Conservation (phyloP, 2,113 vertebrate species). For the Daboia siamensis region DNA sequence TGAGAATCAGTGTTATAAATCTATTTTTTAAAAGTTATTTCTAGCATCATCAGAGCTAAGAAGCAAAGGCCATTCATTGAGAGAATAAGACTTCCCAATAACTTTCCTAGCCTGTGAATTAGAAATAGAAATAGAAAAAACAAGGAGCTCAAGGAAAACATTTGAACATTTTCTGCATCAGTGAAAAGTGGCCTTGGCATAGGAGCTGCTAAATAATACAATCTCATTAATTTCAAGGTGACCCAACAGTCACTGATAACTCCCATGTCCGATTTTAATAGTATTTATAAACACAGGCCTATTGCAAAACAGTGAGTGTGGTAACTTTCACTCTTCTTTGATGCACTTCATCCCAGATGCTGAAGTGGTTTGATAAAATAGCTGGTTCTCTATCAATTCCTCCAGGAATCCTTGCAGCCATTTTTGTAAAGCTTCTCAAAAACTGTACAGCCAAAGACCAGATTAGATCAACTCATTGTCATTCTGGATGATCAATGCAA, state of each 20-base stretch:
- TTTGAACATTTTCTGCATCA: background rate
- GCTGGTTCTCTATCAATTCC: conserved; percentile 25
- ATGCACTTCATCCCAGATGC: conserved; percentile 37
- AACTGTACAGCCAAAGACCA: conserved; percentile 43
- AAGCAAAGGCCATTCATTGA: background rate
- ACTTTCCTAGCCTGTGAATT: background rate
- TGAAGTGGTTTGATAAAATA: conserved; percentile 44
- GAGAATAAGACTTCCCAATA: background rate
- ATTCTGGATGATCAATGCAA: conserved; percentile 38
- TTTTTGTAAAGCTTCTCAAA: conserved; percentile 44
- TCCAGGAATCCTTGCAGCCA: conserved; percentile 23
- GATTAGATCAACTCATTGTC: conserved; percentile 39
- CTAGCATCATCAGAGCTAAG: background rate
- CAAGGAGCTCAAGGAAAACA: background rate
- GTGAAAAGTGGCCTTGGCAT: background rate
- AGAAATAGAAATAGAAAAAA: background rate
- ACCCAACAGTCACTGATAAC: background rate
- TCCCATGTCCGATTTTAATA: background rate
- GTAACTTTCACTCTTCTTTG: conserved; percentile 25
- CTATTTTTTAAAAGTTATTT: background rate
- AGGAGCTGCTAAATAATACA: background rate
- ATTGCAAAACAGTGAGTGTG: background rate
- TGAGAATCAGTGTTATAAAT: background rate
- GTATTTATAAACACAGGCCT: conserved; percentile 20
- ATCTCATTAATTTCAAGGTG: conserved; percentile 13